Evolutionary conservation across 2,797 vertebrate species (phyloP), one percentile per base, ranked within the genome.

Genomic region (Lophius americanus): DNA sequence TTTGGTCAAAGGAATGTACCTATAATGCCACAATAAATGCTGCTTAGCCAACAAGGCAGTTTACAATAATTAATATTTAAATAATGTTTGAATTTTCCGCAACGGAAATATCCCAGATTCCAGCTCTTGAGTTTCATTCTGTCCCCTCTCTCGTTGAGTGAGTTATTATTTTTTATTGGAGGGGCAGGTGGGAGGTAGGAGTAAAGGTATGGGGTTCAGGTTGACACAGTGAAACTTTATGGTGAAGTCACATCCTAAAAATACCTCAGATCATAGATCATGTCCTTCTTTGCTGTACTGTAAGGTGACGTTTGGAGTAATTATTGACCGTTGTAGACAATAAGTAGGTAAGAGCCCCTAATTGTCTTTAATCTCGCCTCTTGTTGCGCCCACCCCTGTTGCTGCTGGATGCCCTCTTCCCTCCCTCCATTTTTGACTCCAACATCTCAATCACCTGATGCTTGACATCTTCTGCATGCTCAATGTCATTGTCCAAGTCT

Each of bases 1-100:
- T 94, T 94, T 93, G 91, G 92, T 93, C 78, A 88, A 89, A 89
- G 79, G 85, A 92, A 86, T 88, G 72, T 84, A 91, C 86, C 85
- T 77, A 85, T 83, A 85, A 92, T 89, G 86, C 84, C 85, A 84
- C 85, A 81, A 71, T 59, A 81, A 74, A 79, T n/a, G 77, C 87
- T 83, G 84, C 64, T 84, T 82, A 73, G 82, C 79, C 87, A 79
- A 68, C 64, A 76, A 85, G 86, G 82, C 87, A 84, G 76, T 75
- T 76, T 67, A 73, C 56, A 78, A 68, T 49, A 61, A 82, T 78
- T 76, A 87, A 85, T 76, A 75, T 75, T 75, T 80, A 75, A 85
- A 36, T 70, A 68, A 80, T 73, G 78, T 78, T 76, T 58, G 39
- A 75, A 53, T 81, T 79, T 74, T 80, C 65, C 69, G 55, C 50